phyloP scores from a whole-genome alignment of 2,797 vertebrate genomes.

The Lithobates sylvaticus region DNA sequence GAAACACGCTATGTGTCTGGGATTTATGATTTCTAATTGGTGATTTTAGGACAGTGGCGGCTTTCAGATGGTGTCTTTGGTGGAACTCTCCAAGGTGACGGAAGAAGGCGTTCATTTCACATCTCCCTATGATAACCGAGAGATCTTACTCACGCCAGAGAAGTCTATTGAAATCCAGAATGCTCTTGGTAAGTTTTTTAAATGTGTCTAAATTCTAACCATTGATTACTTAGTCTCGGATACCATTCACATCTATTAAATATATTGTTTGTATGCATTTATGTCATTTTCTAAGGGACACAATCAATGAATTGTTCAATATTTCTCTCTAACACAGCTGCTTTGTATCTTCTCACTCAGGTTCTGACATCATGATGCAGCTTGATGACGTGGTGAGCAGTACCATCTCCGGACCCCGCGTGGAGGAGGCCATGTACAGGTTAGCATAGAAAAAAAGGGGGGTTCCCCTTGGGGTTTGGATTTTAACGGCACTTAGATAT shows the following conservation, averaged over 20 bases:
- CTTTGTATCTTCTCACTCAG: constrained; percentile 68
- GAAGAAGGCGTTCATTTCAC: constrained; percentile 91
- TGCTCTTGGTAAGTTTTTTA: constrained; percentile 81
- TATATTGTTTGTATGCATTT: no score
- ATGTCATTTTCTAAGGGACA: no score
- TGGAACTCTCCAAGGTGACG: constrained; percentile 87
- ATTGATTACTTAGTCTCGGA: no score
- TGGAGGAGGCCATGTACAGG: constrained; percentile 92
- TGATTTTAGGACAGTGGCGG: constrained; percentile 89
- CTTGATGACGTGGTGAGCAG: constrained; percentile 95
- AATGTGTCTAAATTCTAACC: no score
- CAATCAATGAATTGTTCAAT: no score
- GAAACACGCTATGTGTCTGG: no score
- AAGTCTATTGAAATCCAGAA: constrained; percentile 93
- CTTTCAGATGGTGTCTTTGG: constrained; percentile 96
- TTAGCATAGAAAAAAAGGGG: constrained; percentile 44
- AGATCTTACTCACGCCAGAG: constrained; percentile 89
- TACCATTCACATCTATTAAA: no score
- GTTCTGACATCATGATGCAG: constrained; percentile 97
- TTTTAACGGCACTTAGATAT: no score
- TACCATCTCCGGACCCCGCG: constrained; percentile 86
- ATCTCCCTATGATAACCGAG: constrained; percentile 87
- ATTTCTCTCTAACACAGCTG: background rate
- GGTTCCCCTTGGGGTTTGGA: no score
- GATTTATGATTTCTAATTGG: background rate